phyloP scores from a whole-genome alignment of 2,113 vertebrate genomes.

The Corythornis madagascariensis region DNA sequence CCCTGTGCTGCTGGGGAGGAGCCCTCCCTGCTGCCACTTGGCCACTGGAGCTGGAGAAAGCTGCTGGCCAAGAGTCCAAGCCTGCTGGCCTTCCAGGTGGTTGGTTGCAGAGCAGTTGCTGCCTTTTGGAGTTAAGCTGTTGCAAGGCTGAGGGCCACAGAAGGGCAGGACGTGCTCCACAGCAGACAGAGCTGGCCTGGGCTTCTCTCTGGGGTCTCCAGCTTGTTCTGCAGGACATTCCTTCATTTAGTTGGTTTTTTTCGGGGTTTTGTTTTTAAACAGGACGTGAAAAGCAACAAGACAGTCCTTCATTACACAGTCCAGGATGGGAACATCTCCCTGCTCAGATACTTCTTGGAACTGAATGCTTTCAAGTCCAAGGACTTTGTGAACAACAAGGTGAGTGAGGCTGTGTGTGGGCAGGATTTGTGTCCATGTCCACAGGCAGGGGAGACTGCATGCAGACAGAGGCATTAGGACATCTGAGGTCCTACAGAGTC shows the following conservation, averaged over 20 bases:
- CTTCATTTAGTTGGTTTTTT: neutral
- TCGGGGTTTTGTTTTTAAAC: neutral
- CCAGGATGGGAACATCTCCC: constrained; percentile 44
- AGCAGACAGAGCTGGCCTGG: neutral
- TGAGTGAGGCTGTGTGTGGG: neutral
- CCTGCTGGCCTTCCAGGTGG: neutral
- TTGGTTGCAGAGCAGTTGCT: neutral
- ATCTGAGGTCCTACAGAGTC: neutral
- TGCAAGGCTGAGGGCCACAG: neutral
- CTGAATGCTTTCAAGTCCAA: constrained; percentile 27
- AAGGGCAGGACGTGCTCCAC: neutral
- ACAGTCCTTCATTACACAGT: constrained; percentile 48
- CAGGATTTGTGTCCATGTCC: neutral
- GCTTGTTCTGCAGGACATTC: neutral
- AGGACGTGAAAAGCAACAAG: constrained; percentile 69
- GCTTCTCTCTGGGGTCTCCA: neutral
- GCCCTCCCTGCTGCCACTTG: neutral
- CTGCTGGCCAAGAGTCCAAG: neutral
- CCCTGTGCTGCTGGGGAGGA: fast-evolving
- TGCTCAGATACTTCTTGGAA: constrained; percentile 64
- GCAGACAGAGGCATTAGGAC: neutral
- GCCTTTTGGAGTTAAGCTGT: neutral
- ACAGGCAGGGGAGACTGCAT: neutral
- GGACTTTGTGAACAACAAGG: constrained; percentile 59
- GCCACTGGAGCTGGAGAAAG: neutral